Evolutionary conservation across 2,888 invertebrate species (phyloP).

Genomic region (Dione vanillae): DNA sequence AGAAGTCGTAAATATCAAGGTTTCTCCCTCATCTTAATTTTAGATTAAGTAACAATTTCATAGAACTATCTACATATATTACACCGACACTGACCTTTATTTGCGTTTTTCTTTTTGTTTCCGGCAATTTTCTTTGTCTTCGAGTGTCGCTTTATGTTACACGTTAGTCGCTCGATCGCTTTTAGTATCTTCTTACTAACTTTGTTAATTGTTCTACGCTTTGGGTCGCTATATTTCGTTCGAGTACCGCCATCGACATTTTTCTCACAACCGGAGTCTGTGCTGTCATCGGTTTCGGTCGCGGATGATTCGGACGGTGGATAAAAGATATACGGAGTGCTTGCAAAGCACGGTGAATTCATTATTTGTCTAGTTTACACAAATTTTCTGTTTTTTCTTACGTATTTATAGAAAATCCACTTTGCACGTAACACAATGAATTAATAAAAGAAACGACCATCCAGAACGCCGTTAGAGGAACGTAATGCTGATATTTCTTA

Average conservation of each 20-base stretch:
- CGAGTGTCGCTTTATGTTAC: constrained; percentile 70
- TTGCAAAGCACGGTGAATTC: constrained; percentile 75
- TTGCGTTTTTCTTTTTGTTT: constrained; percentile 38
- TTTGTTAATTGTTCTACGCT: constrained; percentile 79
- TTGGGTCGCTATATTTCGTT: constrained; percentile 78
- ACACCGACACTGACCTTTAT: constrained; percentile 41
- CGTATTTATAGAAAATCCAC: not conserved
- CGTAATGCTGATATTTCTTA: constrained; percentile 65
- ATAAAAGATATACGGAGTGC: constrained; percentile 75
- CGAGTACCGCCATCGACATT: constrained; percentile 68
- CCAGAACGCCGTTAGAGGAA: constrained; percentile 61
- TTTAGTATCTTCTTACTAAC: constrained; percentile 79
- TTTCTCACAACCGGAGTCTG: constrained; percentile 73
- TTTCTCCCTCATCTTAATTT: no score
- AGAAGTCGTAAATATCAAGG: no score
- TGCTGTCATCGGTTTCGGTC: constrained; percentile 77
- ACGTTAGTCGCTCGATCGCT: constrained; percentile 76
- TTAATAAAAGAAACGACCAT: constrained; percentile 55
- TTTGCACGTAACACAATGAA: not conserved
- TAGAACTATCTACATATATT: no score
- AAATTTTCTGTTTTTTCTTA: not conserved
- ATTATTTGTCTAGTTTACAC: constrained; percentile 50
- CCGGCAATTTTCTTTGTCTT: constrained; percentile 58
- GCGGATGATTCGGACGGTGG: constrained; percentile 77
- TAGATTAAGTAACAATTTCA: no score